Evolutionary conservation across 2,888 invertebrate species (phyloP), one percentile per base, ranked within the genome.

Genomic region (Dastarcus helophoroides): DNA sequence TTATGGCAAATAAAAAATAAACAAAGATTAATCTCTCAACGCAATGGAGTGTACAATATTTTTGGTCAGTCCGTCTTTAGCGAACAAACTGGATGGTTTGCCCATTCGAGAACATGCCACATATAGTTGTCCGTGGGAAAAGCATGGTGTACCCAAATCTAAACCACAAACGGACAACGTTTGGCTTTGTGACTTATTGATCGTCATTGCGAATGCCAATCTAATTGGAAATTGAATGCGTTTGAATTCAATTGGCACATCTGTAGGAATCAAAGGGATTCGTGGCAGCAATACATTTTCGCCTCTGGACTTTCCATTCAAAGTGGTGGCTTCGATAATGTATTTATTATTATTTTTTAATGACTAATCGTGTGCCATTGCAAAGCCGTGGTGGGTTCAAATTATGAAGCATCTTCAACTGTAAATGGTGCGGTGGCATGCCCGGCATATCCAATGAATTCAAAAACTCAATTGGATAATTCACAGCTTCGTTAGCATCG

Each of bases 181-280:
- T 44, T 57, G 54, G n/a, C 54, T 53, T 50, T 56, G 54, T 30
- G 53, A 47, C 33, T 56, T 56, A 43, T 55, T 56, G 27, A 55
- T 56, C 8, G 50, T 39, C 45, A 53, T 51, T 14, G 51, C 50
- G 40, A 49, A 50, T 23, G 44, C 47, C 11, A 50, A 32, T 30
- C 46, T 33, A 21, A 52, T 38, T 5, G 48, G 47, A 41, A 50
- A 53, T 33, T 52, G 50, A 4, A 45, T 6, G 14, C 44, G 33
- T 33, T 44, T 48, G 31, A 53, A 48, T 29, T 38, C 29, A 26
- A 54, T 38, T 29, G 43, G 39, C 26, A 43, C 16, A 30, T 51
- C 41, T 2, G 35, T 43, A 19, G 44, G 46, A 30, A 54, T 51
- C 13, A n/a, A n/a, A n/a, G n/a, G n/a, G n/a, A n/a, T n/a, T n/a